These are phyloP conservation scores for Leucophenga montana DNA, from an alignment of 2,888 invertebrate species.

Conservation along the genomic window DNA sequence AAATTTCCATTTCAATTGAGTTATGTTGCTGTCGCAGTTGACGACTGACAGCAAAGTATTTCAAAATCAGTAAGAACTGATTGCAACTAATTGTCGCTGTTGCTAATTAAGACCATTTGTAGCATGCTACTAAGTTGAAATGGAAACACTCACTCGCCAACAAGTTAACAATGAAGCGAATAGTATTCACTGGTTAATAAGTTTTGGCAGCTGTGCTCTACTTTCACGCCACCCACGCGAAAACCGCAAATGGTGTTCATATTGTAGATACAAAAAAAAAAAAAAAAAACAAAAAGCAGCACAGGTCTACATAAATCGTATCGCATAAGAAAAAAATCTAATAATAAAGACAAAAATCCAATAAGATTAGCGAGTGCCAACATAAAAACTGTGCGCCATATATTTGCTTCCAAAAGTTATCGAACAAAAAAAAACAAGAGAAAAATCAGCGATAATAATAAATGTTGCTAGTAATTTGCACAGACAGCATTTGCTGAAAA, in stretches of 20 bases:
- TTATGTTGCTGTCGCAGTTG: slow-evolving; percentile 46
- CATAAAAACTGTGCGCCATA: no score
- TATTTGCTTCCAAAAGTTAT: no score
- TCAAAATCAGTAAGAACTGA: slow-evolving; percentile 12
- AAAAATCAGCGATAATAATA: slow-evolving; percentile 37
- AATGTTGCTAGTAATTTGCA: slow-evolving; percentile 19
- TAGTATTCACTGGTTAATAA: not conserved
- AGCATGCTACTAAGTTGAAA: not conserved
- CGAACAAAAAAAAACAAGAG: not conserved
- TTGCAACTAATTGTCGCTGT: slow-evolving; percentile 54
- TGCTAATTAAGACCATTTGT: slow-evolving; percentile 51
- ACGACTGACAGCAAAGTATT: no score
- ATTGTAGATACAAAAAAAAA: not conserved
- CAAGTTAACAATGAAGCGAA: not conserved
- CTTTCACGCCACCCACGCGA: slow-evolving; percentile 53
- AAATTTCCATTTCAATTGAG: slow-evolving; percentile 65
- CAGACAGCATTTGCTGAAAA: slow-evolving; percentile 16
- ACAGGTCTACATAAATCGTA: not conserved
- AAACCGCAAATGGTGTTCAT: slow-evolving; percentile 44
- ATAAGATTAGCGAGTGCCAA: no score
- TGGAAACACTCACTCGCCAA: slow-evolving; percentile 25
- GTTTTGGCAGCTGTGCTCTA: slow-evolving; percentile 41
- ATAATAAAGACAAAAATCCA: no score
- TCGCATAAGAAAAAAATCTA: no score
- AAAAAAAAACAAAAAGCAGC: no score